Evolutionary conservation across 2,113 vertebrate species (phyloP).

Genomic region (Pituophis catenifer): DNA sequence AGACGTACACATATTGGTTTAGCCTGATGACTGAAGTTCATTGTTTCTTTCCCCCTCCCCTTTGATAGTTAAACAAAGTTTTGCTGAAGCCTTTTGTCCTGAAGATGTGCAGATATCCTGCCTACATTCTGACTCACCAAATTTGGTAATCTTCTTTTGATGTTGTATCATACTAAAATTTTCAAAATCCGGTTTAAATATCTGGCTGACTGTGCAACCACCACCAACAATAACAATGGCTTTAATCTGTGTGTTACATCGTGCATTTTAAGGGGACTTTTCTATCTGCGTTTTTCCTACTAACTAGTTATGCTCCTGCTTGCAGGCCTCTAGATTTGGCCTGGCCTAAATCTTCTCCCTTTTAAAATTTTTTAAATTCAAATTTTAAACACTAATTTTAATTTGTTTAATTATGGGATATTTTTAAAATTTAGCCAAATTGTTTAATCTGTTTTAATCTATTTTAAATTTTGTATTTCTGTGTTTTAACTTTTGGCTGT

Average conservation of each 20-base stretch:
- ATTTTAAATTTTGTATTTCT: no score
- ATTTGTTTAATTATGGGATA: no score
- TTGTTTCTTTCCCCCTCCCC: slow-evolving; percentile 31
- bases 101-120: slow-evolving; percentile 34
- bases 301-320: background rate
- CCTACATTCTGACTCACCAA: slow-evolving; percentile 51
- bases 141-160: slow-evolving; percentile 36
- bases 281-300: no score
- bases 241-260: background rate
- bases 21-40: slow-evolving; percentile 6
- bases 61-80: slow-evolving; percentile 55
- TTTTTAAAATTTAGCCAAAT: no score
- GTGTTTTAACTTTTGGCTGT: no score
- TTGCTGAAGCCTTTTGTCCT: slow-evolving; percentile 44
- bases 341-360: no score
- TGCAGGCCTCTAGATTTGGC: background rate
- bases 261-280: background rate
- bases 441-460: no score
- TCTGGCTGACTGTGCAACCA: background rate
- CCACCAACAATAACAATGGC: background rate
- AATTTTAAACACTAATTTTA: no score
- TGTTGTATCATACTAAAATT: background rate
- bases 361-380: no score
- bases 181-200: background rate
- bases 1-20: background rate